Percentiles rank a stretch among this genome's conserved stretches.
phyloP scores from a whole-genome alignment of 2,797 vertebrate genomes.

The Florisuga fusca region DNA sequence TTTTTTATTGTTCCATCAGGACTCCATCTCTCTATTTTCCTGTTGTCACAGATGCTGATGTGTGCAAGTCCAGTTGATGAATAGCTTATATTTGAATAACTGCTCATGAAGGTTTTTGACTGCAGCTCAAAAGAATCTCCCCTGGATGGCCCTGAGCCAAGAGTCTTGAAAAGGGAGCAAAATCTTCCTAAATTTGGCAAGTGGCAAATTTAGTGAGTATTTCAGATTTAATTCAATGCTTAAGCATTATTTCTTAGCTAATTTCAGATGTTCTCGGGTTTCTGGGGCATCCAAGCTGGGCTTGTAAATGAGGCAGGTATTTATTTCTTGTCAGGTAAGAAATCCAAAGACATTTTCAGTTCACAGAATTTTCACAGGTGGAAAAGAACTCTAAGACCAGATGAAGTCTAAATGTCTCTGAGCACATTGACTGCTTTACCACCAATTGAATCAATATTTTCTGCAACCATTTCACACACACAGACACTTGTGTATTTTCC shows the following conservation, averaged over 20 bases:
- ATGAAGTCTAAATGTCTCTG: neutral
- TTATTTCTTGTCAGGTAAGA: neutral
- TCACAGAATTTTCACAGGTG: neutral
- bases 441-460: neutral
- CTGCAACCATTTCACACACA: neutral
- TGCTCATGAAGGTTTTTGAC: neutral
- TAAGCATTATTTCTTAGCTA: neutral
- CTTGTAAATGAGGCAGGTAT: too few relatives aligned
- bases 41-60: neutral
- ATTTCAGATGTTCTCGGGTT: neutral
- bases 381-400: too few relatives aligned
- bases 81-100: neutral
- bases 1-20: neutral
- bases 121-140: neutral
- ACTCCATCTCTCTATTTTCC: neutral
- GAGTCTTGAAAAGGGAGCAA: neutral
- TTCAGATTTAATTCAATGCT: neutral
- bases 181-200: neutral
- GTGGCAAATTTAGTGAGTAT: neutral
- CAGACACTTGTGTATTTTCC: neutral
- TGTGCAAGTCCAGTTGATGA: neutral
- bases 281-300: neutral
- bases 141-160: neutral
- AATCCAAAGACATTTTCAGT: neutral
- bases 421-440: neutral